Base-by-base conservation (phyloP, 2,888 invertebrate species). In the Camponotus fellah region DNA sequence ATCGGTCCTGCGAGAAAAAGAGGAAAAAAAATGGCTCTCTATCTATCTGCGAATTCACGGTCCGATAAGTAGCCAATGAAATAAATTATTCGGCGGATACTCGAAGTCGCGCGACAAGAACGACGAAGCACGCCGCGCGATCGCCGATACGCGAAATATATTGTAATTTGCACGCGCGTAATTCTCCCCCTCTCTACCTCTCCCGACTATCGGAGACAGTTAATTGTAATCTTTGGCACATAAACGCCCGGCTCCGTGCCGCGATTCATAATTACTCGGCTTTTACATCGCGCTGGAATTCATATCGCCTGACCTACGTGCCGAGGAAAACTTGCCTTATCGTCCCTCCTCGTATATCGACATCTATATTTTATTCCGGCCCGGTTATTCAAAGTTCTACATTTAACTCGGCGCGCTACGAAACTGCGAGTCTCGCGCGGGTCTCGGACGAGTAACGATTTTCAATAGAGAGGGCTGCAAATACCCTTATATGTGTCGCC, bases 391-490 rank as follows among this genome's bases (percentile, higher is more conserved):
- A n/a, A 79, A 72, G 56, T 83, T 85, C 80, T 37, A 71, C 83
- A 75, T 85, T 86, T 83, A 81, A 82, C 75, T 82, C 49, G 43
- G 34, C 40, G 34, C 76, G 72, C 85, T 32, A 60, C n/a, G 72
- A 49, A 83, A 69, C 60, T 69, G 79, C 60, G 66, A 75, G 79
- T n/a, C 80, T 65, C 75, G 65, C 69, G 83, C 60, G 83, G 75
- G 76, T 84, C 86, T 87, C 86, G 90, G 86, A 89, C 89, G 85
- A 87, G 87, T 91, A 92, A 91, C 91, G 91, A 91, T 91, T 92
- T 92, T 91, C 92, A 91, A 91, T 92, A 91, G 88, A 84, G 17
- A 46, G 8, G 74, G 26, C 86, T 76, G 84, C 85, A 89, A 88
- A 90, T 89, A 85, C 75, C 83, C 77, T 87, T 85, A 88, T 86